These are phyloP conservation scores for Dinothrombium tinctorium DNA, from an alignment of 1,140 invertebrate genomes.

Conservation along the genomic window DNA sequence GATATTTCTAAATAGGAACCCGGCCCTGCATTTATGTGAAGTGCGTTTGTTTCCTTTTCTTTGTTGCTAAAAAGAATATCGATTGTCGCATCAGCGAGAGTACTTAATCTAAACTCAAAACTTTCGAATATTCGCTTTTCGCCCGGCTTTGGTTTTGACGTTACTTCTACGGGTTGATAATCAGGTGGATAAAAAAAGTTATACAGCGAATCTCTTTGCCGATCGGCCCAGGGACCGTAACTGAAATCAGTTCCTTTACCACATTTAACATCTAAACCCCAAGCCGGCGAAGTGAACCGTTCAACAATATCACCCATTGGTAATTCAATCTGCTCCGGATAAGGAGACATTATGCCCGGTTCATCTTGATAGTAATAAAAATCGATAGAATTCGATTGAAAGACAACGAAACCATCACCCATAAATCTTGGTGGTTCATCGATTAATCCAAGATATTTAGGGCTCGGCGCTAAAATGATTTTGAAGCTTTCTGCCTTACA, in stretches of 20 bases:
- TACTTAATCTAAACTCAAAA: conserved; percentile 73
- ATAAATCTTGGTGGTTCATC: conserved; percentile 91
- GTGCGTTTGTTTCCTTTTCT: conserved; percentile 74
- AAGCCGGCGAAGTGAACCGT: conserved; percentile 67
- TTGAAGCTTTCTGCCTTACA: conserved; percentile 84
- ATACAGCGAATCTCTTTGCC: conserved; percentile 79
- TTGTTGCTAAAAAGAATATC: conserved; percentile 90
- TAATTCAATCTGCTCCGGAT: conserved; percentile 63
- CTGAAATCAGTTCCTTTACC: conserved; percentile 91
- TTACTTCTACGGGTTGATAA: conserved; percentile 19
- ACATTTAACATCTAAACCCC: conserved; percentile 86
- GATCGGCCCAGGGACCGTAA: conserved; percentile 93
- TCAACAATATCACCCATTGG: conserved; percentile 71
- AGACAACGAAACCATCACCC: conserved; percentile 90
- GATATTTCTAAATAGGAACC: conserved; percentile 85
- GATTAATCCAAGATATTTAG: conserved; percentile 69
- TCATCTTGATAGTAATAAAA: conserved; percentile 93
- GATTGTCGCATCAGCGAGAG: conserved; percentile 69
- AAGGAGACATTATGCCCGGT: conserved; percentile 60
- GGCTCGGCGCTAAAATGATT: conserved; percentile 73
- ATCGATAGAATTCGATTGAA: conserved; percentile 81
- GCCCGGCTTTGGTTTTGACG: conserved; percentile 43
- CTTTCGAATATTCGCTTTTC: conserved; percentile 64
- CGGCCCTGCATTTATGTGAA: conserved; percentile 74
- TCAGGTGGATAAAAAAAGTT: conserved; percentile 72